Percentiles rank a stretch among this genome's conserved stretches.
Conservation (phyloP, 64 coral and sea anemone genomes). For the Platygyra sinensis region DNA sequence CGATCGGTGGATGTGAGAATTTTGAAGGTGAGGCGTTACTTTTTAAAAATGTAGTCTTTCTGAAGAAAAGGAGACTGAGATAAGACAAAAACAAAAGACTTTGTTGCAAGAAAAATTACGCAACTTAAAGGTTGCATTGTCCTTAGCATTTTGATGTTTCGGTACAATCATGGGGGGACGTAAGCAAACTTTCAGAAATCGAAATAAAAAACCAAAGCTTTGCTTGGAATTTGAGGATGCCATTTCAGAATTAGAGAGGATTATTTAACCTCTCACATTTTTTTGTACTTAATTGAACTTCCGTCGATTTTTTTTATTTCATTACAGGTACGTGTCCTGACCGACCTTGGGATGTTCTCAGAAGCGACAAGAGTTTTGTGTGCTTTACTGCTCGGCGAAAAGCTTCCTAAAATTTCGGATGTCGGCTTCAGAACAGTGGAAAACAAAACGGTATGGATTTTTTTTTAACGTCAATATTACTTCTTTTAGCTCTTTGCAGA, state of each 20-base stretch:
- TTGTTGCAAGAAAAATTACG: not conserved
- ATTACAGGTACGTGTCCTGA: slow-evolving; percentile 75
- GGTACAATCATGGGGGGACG: too few species aligned
- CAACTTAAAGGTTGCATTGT: not conserved
- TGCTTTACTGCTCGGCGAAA: slow-evolving; percentile 64
- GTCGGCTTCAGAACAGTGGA: slow-evolving; percentile 59
- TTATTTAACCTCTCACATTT: too few species aligned
- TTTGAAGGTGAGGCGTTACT: slow-evolving; percentile 70
- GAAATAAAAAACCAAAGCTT: too few species aligned
- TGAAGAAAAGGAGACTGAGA: too few species aligned
- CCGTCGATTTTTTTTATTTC: not conserved
- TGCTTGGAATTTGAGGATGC: too few species aligned
- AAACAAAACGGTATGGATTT: slow-evolving; percentile 50
- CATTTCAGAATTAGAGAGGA: too few species aligned
- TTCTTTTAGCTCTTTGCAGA: not conserved
- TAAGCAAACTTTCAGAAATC: too few species aligned
- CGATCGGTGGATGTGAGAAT: slow-evolving; percentile 83
- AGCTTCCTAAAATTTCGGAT: slow-evolving; percentile 64
- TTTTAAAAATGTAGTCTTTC: not conserved
- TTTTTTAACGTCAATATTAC: not conserved
- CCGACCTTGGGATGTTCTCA: slow-evolving; percentile 80
- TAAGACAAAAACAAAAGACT: too few species aligned
- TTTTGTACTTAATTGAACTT: not conserved
- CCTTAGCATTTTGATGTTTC: too few species aligned
- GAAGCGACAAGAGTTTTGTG: slow-evolving; percentile 60